phyloP scores from a whole-genome alignment of 2,888 invertebrate species.

The Trachelus stipa region DNA sequence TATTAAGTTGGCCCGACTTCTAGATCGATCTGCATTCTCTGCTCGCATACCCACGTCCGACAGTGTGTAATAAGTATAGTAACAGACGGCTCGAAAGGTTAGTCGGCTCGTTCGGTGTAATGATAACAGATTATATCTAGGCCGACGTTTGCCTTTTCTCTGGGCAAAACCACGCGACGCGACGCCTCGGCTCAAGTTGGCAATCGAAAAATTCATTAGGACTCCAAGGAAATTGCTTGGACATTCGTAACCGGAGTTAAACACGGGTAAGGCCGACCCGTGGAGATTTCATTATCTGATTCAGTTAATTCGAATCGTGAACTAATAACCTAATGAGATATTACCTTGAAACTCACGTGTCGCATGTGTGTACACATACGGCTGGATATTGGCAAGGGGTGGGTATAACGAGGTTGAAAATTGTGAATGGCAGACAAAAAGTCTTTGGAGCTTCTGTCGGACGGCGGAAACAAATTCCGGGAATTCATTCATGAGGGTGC shows the following conservation, averaged over 20 bases:
- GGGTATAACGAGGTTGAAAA: not conserved
- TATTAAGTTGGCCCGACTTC: not conserved
- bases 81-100: not conserved
- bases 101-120: not conserved
- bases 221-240: not conserved
- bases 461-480: conserved; percentile 36
- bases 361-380: too few relatives aligned
- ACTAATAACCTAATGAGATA: not conserved
- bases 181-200: not conserved
- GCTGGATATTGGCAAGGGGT: not conserved
- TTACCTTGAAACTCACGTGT: not conserved
- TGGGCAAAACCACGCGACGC: not conserved
- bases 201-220: not conserved
- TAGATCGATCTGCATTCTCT: not conserved
- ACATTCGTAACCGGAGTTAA: not conserved
- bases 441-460: not conserved
- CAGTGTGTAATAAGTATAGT: not conserved
- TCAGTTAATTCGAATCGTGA: not conserved
- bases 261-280: not conserved
- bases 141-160: not conserved
- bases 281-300: not conserved
- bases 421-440: not conserved
- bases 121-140: not conserved
- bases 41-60: not conserved
- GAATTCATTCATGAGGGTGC: conserved; percentile 40